Evolutionary conservation across 2,797 vertebrate species (phyloP).

Genomic region (Manis pentadactyla): DNA sequence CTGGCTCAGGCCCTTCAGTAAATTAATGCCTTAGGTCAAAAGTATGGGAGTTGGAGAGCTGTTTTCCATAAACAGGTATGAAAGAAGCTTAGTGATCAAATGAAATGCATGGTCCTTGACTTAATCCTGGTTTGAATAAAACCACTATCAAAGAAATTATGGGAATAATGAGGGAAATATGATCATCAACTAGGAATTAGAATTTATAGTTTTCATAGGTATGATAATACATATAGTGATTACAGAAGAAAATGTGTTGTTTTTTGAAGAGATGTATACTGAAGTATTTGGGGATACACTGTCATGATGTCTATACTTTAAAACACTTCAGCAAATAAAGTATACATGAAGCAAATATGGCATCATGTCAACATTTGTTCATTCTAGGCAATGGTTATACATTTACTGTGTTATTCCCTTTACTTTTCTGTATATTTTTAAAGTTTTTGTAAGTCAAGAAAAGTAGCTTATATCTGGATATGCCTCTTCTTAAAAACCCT

Average conservation of each 20-base stretch:
- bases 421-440: background rate
- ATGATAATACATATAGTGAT: background rate
- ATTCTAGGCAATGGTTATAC: background rate
- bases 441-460: background rate
- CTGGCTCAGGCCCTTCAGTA: background rate
- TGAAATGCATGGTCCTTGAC: background rate
- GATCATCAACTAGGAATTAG: background rate
- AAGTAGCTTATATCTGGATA: background rate
- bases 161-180: background rate
- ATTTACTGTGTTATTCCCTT: background rate
- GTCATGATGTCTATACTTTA: background rate
- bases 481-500: background rate
- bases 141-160: background rate
- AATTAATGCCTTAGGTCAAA: background rate
- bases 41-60: background rate
- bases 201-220: background rate
- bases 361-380: background rate
- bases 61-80: background rate
- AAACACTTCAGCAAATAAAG: background rate
- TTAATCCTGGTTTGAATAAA: conserved; percentile 39
- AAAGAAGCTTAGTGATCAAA: background rate
- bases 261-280: background rate
- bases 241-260: background rate
- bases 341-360: background rate
- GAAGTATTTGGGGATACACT: background rate